Evolutionary conservation across 2,113 vertebrate species (phyloP).

Genomic region (Entelurus aequoreus): DNA sequence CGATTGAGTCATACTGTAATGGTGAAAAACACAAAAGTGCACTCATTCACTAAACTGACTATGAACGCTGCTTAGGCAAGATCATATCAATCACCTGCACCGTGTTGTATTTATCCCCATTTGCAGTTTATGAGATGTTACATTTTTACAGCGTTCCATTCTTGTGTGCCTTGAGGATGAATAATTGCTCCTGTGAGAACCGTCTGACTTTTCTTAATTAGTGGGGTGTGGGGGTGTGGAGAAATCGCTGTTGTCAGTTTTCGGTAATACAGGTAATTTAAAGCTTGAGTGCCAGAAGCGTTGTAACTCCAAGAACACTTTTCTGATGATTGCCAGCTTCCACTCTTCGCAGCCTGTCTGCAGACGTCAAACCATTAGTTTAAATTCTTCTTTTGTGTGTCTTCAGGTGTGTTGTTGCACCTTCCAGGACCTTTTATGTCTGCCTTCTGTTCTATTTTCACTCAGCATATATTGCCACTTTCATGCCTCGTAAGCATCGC

Average conservation of each 20-base stretch:
- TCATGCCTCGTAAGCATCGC: conserved; percentile 6
- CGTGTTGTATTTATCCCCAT: too few species aligned
- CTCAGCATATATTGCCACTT: conserved; percentile 6
- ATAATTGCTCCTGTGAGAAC: conserved; percentile 1
- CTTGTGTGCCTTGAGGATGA: too few species aligned
- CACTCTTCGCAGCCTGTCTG: neutral
- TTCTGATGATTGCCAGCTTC: neutral
- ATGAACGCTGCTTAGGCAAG: too few species aligned
- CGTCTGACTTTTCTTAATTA: conserved; percentile 23
- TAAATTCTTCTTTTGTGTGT: conserved; percentile 16
- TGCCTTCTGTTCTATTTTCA: conserved; percentile 9
- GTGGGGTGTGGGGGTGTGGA: neutral
- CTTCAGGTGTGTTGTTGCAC: conserved; percentile 23
- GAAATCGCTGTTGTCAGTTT: conserved; percentile 7
- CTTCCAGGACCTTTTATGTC: neutral
- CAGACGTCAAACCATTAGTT: conserved; percentile 11
- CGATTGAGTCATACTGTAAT: too few species aligned
- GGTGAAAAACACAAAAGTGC: too few species aligned
- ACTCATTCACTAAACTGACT: too few species aligned
- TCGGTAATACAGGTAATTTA: conserved; percentile 23
- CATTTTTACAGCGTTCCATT: too few species aligned
- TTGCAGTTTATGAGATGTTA: too few species aligned
- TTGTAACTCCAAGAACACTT: neutral
- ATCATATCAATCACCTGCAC: too few species aligned
- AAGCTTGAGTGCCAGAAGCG: conserved; percentile 24